Percentiles rank a stretch among this genome's conserved stretches.
Conservation (phyloP, 2,113 vertebrate genomes). For the Pyxicephalus adspersus region DNA sequence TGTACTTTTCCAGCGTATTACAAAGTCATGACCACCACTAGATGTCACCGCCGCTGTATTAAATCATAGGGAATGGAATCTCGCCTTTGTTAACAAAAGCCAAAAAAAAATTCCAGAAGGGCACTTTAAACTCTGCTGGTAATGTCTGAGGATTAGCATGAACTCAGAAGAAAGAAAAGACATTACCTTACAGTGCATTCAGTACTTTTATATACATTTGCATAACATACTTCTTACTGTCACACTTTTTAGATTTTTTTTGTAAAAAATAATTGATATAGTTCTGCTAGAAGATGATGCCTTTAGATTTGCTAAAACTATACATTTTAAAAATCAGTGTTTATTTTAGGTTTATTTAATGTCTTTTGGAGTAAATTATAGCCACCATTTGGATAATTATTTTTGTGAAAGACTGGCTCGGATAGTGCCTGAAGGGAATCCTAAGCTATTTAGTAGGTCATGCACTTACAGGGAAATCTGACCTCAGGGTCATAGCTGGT, state of each 20-base stretch:
- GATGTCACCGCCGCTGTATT: slow-evolving; percentile 46
- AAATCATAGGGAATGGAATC: not conserved
- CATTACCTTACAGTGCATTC: slow-evolving; percentile 30
- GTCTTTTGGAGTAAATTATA: slow-evolving; percentile 22
- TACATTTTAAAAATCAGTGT: slow-evolving; percentile 8
- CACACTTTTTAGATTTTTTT: not conserved
- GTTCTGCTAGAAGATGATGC: not conserved
- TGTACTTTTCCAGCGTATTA: not conserved
- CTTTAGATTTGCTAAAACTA: slow-evolving; percentile 18
- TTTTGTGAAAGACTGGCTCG: slow-evolving; percentile 43
- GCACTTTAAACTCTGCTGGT: not conserved
- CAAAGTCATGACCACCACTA: slow-evolving; percentile 23
- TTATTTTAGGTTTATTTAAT: slow-evolving; percentile 18
- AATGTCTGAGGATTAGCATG: slow-evolving; percentile 13
- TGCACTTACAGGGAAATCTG: slow-evolving; percentile 40
- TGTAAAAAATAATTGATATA: slow-evolving; percentile 32
- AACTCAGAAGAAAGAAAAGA: slow-evolving; percentile 5
- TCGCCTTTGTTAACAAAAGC: not conserved
- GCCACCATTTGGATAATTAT: slow-evolving; percentile 33
- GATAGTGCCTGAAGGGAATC: slow-evolving; percentile 32
- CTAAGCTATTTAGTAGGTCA: slow-evolving; percentile 48
- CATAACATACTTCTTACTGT: slow-evolving; percentile 19
- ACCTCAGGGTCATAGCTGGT: slow-evolving; percentile 43
- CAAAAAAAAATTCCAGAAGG: not conserved
- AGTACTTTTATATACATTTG: slow-evolving; percentile 28